Evolutionary conservation across 1,140 invertebrate species (phyloP), one percentile per base, ranked within the genome.

Genomic region (Aradophagus sp.): DNA sequence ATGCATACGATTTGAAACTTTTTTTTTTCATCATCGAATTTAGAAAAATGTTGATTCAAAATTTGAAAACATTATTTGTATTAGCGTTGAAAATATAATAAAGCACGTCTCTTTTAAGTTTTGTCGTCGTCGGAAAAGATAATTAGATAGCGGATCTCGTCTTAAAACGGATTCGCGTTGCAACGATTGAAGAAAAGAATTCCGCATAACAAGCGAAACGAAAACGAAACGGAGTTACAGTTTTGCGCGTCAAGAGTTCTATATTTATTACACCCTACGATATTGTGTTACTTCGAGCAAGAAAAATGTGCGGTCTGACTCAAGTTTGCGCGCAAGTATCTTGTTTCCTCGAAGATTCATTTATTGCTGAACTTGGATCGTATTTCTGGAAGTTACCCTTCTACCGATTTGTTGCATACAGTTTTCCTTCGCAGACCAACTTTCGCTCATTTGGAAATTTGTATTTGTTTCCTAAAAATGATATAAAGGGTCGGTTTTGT

Each of bases 301-400:
- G 36, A 48, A 48, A 48, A 44, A 56, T 27, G 52, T 34, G 50
- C 8, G 26, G n/a, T n/a, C n/a, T n/a, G n/a, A 27, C 23, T 48
- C 26, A 19, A 59, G 16, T 48, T 48, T 26, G 35, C 14, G 29
- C 38, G 31, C 3, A 42, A 42, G 45, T 50, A 61, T 61, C 45
- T 50, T 50, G 29, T 61, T 61, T 50, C 45, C 20, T 50, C 27
- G 50, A 61, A 42, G 36, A 50, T 63, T 47, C 48, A 63, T 53
- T 63, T 63, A 63, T 63, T 47, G 48, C 41, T 36, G 31, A 63
- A 63, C 48, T 63, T 55, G 34, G 34, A 47, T 55, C 48, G 26
- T 63, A 63, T 47, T 53, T 63, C 29, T 38, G 10, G 16, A 47
- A 53, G 39, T 63, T 63, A 35, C 17, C 17, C 27, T 36, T 47